Conservation (phyloP, 2,888 invertebrate species). For the Darwinula stevensoni region DNA sequence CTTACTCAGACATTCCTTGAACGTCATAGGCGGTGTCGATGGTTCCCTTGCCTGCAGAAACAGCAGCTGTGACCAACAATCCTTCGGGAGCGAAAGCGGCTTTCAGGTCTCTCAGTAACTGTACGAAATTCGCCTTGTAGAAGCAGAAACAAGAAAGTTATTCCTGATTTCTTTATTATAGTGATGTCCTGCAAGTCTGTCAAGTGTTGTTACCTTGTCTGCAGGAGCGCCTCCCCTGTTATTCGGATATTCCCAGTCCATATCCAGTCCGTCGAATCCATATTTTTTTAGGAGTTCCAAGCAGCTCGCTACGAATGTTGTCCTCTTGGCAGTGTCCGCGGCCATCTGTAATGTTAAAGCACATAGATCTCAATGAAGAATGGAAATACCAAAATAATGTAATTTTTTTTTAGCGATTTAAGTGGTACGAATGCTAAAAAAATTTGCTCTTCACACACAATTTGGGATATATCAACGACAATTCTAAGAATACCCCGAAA, state of each 20-base stretch:
- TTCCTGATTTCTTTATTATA: neutral
- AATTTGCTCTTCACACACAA: too few species aligned
- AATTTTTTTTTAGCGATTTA: too few species aligned
- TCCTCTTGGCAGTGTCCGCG: slow-evolving; percentile 16
- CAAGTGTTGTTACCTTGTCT: slow-evolving; percentile 11
- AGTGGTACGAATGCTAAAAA: too few species aligned
- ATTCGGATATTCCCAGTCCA: slow-evolving; percentile 22
- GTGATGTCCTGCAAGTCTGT: too few species aligned
- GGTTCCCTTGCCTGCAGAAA: slow-evolving; percentile 21
- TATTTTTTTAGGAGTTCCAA: slow-evolving; percentile 23
- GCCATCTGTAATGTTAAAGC: too few species aligned
- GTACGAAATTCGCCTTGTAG: slow-evolving; percentile 21
- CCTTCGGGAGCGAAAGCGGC: slow-evolving; percentile 23
- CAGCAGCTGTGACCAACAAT: slow-evolving; percentile 26
- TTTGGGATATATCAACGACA: too few species aligned
- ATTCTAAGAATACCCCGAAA: too few species aligned
- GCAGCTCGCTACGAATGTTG: slow-evolving; percentile 25
- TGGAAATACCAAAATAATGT: too few species aligned
- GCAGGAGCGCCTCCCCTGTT: slow-evolving; percentile 12
- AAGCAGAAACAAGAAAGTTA: neutral
- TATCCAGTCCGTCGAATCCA: slow-evolving; percentile 35
- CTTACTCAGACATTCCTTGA: slow-evolving; percentile 22
- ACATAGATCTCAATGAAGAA: too few species aligned
- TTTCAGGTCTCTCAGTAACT: slow-evolving; percentile 24
- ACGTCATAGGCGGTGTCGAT: slow-evolving; percentile 27